Conservation (phyloP, 2,113 vertebrate species). For the Otolemur garnettii region DNA sequence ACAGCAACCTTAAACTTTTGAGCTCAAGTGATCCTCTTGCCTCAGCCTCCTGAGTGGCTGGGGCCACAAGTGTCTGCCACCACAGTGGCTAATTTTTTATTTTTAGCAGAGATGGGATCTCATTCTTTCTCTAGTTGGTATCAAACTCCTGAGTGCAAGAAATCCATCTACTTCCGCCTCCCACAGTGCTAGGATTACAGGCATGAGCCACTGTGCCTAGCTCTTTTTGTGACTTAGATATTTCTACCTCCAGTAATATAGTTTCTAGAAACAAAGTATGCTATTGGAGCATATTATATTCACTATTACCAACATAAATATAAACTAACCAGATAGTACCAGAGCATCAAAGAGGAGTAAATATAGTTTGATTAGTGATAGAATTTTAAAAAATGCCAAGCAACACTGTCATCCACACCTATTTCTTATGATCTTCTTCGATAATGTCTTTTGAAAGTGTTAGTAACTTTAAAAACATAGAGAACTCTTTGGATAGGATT, state of each 20-base stretch:
- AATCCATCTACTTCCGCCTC: too few relatives aligned
- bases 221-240: not conserved
- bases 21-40: too few relatives aligned
- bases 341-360: not conserved
- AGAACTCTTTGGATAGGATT: not conserved
- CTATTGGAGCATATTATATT: not conserved
- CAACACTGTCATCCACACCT: not conserved
- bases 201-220: too few relatives aligned
- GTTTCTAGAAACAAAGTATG: not conserved
- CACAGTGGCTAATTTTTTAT: too few relatives aligned
- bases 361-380: too few relatives aligned
- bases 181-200: too few relatives aligned
- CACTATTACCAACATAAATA: not conserved
- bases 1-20: too few relatives aligned
- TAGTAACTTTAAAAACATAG: not conserved
- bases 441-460: not conserved
- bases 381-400: not conserved
- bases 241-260: not conserved
- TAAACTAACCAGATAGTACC: not conserved
- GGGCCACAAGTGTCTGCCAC: too few relatives aligned
- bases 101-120: too few relatives aligned
- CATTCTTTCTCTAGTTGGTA: too few relatives aligned
- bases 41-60: too few relatives aligned
- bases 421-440: not conserved
- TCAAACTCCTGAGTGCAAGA: too few relatives aligned